Base-by-base conservation (phyloP, 2,113 vertebrate genomes). In the Synchiropus splendidus region DNA sequence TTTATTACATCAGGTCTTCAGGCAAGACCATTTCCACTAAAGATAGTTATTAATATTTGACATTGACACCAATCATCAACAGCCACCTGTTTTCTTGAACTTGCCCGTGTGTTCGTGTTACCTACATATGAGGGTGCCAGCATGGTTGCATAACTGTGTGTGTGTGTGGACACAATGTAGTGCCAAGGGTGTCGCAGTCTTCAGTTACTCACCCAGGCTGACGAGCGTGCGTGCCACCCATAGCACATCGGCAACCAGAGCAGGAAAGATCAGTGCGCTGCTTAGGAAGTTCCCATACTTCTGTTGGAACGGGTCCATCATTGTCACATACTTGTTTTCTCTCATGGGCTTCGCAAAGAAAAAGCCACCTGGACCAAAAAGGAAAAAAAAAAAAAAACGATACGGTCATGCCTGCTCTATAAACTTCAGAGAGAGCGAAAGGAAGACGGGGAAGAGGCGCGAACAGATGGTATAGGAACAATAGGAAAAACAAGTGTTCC, bases 271-370 rank as follows among this genome's bases (percentile, higher is more conserved):
- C 16, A 90, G 78, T 6, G 85, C 64, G 12, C 54, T 80, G 64
- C 74, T 81, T 75, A 90, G 67, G 27, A 57, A 1, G 1, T 86
- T 83, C 31, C 89, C 87, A 0, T 88, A 91, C 31, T 64, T 74
- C 58, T 83, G 64, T 43, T 90, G 88, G 52, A 90, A 82, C 0
- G 88, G 88, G 50, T 91, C 89, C 88, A 90, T 90, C 78, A 90
- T 77, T 0, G 87, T 90, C 58, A 89, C 1, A 0, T 88, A 89
- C 27, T 84, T 87, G 70, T 85, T 90, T 42, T 79, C 72, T 75
- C 87, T 85, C 86, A 90, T 89, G 12, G 85, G 89, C 21, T 85
- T 87, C 36, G 84, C 85, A 40, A 90, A 91, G 77, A 90, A 87
- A 63, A 84, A 74, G 12, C 83, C 89, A 70, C 87, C 89, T 91